phyloP scores from a whole-genome alignment of 1,140 invertebrate species.

The Stegodyphus mimosarum region DNA sequence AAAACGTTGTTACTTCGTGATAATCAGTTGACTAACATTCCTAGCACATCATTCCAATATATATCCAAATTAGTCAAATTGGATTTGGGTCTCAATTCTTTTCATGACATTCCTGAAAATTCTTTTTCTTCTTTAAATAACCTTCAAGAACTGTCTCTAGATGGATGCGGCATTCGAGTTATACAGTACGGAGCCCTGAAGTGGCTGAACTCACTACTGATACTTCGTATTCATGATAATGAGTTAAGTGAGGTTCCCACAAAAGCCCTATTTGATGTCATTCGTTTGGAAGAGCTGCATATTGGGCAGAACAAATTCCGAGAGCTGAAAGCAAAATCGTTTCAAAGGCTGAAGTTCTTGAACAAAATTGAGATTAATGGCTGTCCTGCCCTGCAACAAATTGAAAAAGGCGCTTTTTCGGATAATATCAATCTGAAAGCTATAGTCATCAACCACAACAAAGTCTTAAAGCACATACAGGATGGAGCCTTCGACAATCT shows the following conservation, averaged over 20 bases:
- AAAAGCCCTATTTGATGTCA: constrained; percentile 76
- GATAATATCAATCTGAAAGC: constrained; percentile 74
- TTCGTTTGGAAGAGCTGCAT: constrained; percentile 62
- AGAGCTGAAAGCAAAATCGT: constrained; percentile 49
- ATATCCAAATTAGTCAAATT: constrained; percentile 74
- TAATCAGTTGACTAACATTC: constrained; percentile 78
- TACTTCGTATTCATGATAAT: constrained; percentile 83
- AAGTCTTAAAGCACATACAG: constrained; percentile 69
- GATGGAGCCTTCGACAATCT: constrained; percentile 79
- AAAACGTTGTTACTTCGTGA: constrained; percentile 85
- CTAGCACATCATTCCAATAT: constrained; percentile 76
- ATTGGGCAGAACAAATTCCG: constrained; percentile 63
- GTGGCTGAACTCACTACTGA: constrained; percentile 79
- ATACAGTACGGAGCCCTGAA: constrained; percentile 81
- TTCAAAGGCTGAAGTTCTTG: constrained; percentile 61
- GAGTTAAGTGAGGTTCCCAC: constrained; percentile 80
- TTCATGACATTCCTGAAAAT: constrained; percentile 73
- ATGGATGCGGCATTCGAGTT: constrained; percentile 80
- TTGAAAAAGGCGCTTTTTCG: constrained; percentile 67
- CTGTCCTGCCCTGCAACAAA: constrained; percentile 65
- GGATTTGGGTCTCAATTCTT: constrained; percentile 84
- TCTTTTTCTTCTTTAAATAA: constrained; percentile 75
- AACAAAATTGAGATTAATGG: constrained; percentile 65
- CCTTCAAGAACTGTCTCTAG: constrained; percentile 81
- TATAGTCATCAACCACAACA: constrained; percentile 73